phyloP scores from a whole-genome alignment of 2,888 invertebrate genomes.

The Ichneumoninae sp. region DNA sequence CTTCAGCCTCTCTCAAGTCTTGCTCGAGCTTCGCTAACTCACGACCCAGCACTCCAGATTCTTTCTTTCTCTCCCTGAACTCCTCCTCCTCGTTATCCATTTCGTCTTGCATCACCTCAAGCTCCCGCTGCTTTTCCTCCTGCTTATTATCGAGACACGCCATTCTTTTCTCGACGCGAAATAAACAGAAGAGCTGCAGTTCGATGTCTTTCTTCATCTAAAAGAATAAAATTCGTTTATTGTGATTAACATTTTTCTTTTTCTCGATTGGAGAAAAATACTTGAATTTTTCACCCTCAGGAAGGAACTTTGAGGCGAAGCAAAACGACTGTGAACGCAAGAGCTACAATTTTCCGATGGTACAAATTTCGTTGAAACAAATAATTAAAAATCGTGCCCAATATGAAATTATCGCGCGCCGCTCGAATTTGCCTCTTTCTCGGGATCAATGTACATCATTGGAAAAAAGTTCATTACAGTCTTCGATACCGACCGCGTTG shows the following conservation, averaged over 20 bases:
- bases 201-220: constrained; percentile 96
- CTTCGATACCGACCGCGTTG: neutral
- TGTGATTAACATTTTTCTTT: neutral
- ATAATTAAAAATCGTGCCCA: too few relatives aligned
- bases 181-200: constrained; percentile 96
- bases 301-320: neutral
- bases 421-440: too few relatives aligned
- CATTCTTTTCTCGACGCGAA: constrained; percentile 97
- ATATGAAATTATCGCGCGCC: neutral
- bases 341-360: neutral
- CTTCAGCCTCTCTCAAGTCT: constrained; percentile 97
- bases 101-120: constrained; percentile 92
- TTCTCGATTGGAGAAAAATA: neutral
- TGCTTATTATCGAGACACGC: constrained; percentile 92
- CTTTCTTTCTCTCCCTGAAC: constrained; percentile 97
- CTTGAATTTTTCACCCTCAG: too few relatives aligned
- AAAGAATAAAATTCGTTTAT: neutral
- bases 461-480: neutral
- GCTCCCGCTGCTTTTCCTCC: constrained; percentile 92
- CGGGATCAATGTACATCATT: neutral
- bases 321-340: neutral
- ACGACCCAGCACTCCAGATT: constrained; percentile 92
- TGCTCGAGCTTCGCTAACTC: constrained; percentile 98
- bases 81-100: constrained; percentile 96
- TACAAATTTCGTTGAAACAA: neutral